phyloP scores from a whole-genome alignment of 2,113 vertebrate species.

The Aldabrachelys gigantea region DNA sequence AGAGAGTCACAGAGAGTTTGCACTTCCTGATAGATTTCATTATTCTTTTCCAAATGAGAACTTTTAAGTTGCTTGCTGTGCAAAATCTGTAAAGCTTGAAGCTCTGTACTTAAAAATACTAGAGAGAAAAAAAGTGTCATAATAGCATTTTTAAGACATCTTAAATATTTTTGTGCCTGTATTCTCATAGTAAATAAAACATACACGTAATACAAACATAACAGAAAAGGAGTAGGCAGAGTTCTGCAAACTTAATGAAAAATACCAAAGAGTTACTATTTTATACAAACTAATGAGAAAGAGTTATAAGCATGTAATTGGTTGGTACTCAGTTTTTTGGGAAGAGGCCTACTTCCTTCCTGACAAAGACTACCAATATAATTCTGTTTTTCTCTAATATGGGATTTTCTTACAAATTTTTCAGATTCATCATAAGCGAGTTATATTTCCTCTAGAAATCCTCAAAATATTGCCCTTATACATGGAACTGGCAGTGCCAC shows the following conservation, averaged over 20 bases:
- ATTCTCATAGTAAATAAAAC: neutral
- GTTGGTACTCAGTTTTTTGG: neutral
- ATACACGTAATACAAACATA: neutral
- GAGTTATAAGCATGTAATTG: neutral
- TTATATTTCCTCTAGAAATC: neutral
- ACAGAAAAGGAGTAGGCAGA: neutral
- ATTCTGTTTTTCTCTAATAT: neutral
- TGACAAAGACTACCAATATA: neutral
- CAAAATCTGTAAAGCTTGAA: conserved; percentile 91
- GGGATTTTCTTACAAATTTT: neutral
- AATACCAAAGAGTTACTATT: neutral
- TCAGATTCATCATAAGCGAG: neutral
- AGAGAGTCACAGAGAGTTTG: conserved; percentile 83
- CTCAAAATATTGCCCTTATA: neutral
- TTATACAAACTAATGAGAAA: neutral
- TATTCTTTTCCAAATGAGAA: conserved; percentile 69
- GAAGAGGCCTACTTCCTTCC: neutral
- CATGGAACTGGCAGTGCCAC: neutral
- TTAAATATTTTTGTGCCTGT: neutral
- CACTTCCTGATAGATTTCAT: conserved; percentile 81
- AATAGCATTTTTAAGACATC: neutral
- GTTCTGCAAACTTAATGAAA: neutral
- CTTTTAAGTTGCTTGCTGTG: conserved; percentile 75
- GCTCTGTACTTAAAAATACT: conserved; percentile 97
- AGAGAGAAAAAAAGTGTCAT: neutral